A percentile compares a stretch with the other conserved stretches of the same genome.
These are phyloP conservation scores for Setophaga kirtlandii DNA, from an alignment of 2,113 vertebrate genomes.

Conservation along the genomic window DNA sequence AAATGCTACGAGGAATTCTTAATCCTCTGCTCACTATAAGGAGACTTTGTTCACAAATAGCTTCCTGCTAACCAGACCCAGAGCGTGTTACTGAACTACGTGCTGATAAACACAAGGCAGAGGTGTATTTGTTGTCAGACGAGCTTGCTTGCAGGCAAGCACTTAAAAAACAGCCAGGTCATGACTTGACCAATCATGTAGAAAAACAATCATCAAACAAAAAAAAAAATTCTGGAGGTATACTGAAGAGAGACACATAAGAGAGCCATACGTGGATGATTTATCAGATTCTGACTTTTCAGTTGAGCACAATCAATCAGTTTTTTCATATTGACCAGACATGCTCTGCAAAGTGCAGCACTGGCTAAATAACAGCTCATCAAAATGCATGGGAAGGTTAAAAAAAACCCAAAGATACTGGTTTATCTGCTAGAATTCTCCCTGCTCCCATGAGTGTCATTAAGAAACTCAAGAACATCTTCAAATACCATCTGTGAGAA, in stretches of 20 bases:
- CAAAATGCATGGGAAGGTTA: not conserved
- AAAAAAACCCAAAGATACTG: not conserved
- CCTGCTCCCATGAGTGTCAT: not conserved
- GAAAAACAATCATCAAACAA: not conserved
- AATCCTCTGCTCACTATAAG: not conserved
- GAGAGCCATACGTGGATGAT: not conserved
- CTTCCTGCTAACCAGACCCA: not conserved
- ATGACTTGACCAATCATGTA: conserved; percentile 3
- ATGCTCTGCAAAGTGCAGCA: not conserved
- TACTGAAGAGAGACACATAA: not conserved
- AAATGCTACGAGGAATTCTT: not conserved
- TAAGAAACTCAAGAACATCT: not conserved
- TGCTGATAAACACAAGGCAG: not conserved
- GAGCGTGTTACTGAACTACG: not conserved
- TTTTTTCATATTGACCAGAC: not conserved
- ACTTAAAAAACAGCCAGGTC: not conserved
- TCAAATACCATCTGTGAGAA: not conserved
- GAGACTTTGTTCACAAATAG: not conserved
- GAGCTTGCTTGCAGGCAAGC: not conserved
- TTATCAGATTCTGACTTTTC: not conserved
- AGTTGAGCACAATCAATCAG: not conserved
- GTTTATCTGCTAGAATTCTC: not conserved
- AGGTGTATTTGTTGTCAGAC: not conserved
- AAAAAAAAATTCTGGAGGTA: not conserved
- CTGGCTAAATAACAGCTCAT: not conserved